These are phyloP conservation scores for Carapus acus DNA, from an alignment of 2,797 vertebrate genomes.

Conservation along the genomic window DNA sequence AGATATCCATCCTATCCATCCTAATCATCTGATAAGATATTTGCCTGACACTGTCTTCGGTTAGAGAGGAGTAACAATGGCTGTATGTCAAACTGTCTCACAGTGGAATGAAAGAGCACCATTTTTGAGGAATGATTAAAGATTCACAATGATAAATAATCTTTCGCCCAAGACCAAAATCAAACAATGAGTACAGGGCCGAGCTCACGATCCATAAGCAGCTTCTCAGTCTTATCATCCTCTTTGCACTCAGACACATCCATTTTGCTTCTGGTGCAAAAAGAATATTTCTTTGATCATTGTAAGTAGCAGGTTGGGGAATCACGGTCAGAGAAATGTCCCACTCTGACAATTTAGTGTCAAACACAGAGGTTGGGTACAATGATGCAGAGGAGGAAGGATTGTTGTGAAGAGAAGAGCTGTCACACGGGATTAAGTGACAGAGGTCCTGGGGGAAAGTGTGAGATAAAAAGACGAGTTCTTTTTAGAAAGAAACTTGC, in stretches of 20 bases:
- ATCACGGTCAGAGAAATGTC: constrained; percentile 13
- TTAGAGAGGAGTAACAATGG: too few species aligned
- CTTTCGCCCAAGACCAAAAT: too few species aligned
- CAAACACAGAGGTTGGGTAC: constrained; percentile 4
- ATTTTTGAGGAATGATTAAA: too few species aligned
- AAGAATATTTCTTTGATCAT: constrained; percentile 70
- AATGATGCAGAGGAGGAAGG: constrained; percentile 10
- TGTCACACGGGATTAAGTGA: constrained; percentile 33
- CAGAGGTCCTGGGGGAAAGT: constrained; percentile 4
- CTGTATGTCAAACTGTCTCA: too few species aligned
- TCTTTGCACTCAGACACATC: constrained; percentile 79
- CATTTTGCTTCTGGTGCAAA: constrained; percentile 72
- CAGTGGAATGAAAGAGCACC: too few species aligned
- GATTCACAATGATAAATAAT: too few species aligned
- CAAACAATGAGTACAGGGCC: too few species aligned
- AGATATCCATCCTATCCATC: too few species aligned
- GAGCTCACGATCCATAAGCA: constrained; percentile 70
- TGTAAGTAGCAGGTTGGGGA: constrained; percentile 41
- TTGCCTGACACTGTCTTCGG: too few species aligned
- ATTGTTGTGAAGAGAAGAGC: constrained; percentile 31
- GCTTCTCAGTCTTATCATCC: constrained; percentile 75
- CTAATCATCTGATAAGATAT: too few species aligned
- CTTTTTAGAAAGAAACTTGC: constrained; percentile 42
- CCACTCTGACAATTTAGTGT: constrained; percentile 15
- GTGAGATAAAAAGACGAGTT: constrained; percentile 36